These are phyloP conservation scores for Laticauda colubrina DNA, from an alignment of 2,113 vertebrate species.

Conservation along the genomic window DNA sequence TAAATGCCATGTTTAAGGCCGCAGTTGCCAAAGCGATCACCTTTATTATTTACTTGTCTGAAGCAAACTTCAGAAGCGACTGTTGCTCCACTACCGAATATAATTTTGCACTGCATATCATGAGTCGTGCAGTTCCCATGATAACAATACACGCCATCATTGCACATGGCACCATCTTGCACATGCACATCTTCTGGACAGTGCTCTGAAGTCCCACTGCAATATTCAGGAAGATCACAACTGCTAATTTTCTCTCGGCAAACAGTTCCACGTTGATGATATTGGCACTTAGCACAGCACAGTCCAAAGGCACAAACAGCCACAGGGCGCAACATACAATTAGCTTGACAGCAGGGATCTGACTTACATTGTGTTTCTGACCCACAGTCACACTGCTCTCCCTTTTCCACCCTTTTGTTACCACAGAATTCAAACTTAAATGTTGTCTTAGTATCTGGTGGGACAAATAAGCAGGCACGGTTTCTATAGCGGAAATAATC, in stretches of 20 bases:
- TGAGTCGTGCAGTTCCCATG: conserved; percentile 69
- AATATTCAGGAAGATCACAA: conserved; percentile 72
- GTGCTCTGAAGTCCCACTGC: conserved; percentile 61
- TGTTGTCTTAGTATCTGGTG: neutral
- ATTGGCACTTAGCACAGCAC: conserved; percentile 49
- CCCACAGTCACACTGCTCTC: conserved; percentile 42
- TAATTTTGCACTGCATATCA: conserved; percentile 64
- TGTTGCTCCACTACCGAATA: conserved; percentile 56
- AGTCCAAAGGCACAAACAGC: conserved; percentile 25
- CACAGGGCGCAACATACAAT: conserved; percentile 21
- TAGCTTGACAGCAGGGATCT: conserved; percentile 16
- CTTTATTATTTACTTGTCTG: conserved; percentile 17
- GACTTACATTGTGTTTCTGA: neutral
- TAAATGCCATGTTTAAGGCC: neutral
- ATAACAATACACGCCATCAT: conserved; percentile 65
- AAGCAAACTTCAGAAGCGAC: conserved; percentile 15
- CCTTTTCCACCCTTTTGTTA: conserved; percentile 31
- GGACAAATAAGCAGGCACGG: conserved; percentile 16
- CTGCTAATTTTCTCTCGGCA: conserved; percentile 62
- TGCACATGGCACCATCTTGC: conserved; percentile 69
- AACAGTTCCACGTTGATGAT: conserved; percentile 52
- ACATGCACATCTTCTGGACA: conserved; percentile 69
- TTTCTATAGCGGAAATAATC: conserved; percentile 57
- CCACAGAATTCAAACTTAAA: neutral
- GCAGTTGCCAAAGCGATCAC: conserved; percentile 45